Evolutionary conservation across 2,113 vertebrate genomes (phyloP).

Genomic region (Bos taurus): ARS-UCD2.0 NC_037337.1:8985001-8985500

Average conservation of each 20-base stretch:
- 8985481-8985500: conserved; percentile 11
- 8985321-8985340: conserved; percentile 48
- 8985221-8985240: conserved; percentile 23
- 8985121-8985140: neutral
- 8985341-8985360: conserved; percentile 50
- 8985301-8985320: conserved; percentile 39
- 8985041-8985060: neutral
- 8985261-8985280: conserved; percentile 43
- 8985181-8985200: neutral
- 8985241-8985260: conserved; percentile 38
- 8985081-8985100: neutral
- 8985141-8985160: neutral
- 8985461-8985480: conserved; percentile 49
- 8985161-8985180: conserved; percentile 31
- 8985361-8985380: conserved; percentile 61
- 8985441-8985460: conserved; percentile 58
- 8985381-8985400: conserved; percentile 60
- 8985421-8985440: conserved; percentile 56
- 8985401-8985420: conserved; percentile 60
- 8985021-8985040: neutral
- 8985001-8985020: neutral
- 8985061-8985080: neutral
- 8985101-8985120: neutral
- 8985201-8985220: conserved; percentile 27
- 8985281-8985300: conserved; percentile 33